Evolutionary conservation across 2,797 vertebrate species (phyloP).

Genomic region (Sebastolobus altivelis): DNA sequence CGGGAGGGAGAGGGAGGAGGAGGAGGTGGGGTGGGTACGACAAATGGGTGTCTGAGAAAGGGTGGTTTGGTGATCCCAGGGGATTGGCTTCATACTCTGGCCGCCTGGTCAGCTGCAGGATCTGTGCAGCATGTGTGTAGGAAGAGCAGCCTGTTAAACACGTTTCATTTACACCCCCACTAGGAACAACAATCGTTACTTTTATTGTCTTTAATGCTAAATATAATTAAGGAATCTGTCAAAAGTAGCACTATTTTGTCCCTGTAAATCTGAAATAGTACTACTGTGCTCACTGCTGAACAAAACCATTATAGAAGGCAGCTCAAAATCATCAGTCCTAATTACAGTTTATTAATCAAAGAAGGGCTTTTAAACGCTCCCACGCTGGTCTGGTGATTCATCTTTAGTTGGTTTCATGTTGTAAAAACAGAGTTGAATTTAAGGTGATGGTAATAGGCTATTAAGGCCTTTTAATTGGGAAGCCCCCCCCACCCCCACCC

Average conservation of each 20-base stretch:
- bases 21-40: constrained; percentile 54
- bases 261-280: not conserved
- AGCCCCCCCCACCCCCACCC: constrained; percentile 19
- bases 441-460: constrained; percentile 82
- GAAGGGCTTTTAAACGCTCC: constrained; percentile 49
- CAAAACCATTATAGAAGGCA: not conserved
- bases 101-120: constrained; percentile 74
- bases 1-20: constrained; percentile 34
- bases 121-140: constrained; percentile 76
- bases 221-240: not conserved
- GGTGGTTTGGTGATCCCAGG: constrained; percentile 73
- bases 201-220: constrained; percentile 33
- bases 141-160: constrained; percentile 61
- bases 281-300: not conserved
- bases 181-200: constrained; percentile 39
- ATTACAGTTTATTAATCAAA: constrained; percentile 51
- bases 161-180: constrained; percentile 45
- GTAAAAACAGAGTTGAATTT: constrained; percentile 66
- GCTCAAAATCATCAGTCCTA: constrained; percentile 36
- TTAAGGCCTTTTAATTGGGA: constrained; percentile 82
- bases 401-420: constrained; percentile 60
- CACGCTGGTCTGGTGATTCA: constrained; percentile 46
- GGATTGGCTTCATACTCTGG: constrained; percentile 64
- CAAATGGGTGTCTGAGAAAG: constrained; percentile 85
- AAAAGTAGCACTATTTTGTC: not conserved